Conservation (phyloP, 2,113 vertebrate genomes). For the Xenopus laevis region DNA sequence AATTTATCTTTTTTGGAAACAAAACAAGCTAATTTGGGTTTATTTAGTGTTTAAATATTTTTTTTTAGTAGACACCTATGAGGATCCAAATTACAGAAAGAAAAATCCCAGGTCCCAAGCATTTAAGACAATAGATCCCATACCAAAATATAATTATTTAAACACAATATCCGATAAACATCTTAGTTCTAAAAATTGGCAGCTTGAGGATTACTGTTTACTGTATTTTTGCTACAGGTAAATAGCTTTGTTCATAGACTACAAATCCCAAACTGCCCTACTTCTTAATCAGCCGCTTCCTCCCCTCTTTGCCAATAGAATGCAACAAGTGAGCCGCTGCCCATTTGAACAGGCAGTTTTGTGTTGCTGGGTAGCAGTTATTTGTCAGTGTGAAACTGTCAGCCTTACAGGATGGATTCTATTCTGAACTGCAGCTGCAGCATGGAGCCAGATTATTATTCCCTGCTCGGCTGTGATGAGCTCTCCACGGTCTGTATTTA, state of each 20-base stretch:
- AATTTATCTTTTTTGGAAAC: too few relatives aligned
- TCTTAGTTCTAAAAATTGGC: too few relatives aligned
- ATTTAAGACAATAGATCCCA: too few relatives aligned
- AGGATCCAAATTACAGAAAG: too few relatives aligned
- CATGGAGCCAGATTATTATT: slow-evolving; percentile 77
- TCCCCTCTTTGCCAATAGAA: slow-evolving; percentile 19
- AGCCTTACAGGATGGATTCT: slow-evolving; percentile 70
- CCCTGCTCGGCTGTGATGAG: slow-evolving; percentile 86
- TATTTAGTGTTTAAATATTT: too few relatives aligned
- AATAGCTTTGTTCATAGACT: neutral
- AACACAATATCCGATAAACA: too few relatives aligned
- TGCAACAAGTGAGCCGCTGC: slow-evolving; percentile 29
- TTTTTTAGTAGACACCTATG: too few relatives aligned
- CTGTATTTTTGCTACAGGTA: neutral
- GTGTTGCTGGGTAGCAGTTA: neutral
- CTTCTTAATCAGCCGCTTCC: neutral
- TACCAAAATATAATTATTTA: too few relatives aligned
- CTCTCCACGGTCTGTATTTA: slow-evolving; percentile 82
- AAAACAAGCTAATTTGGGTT: too few relatives aligned
- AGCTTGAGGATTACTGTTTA: too few relatives aligned
- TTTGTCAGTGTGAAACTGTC: neutral
- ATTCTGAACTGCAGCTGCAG: slow-evolving; percentile 65
- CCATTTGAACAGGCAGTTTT: slow-evolving; percentile 14
- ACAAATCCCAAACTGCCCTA: slow-evolving; percentile 14
- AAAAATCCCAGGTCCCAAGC: too few relatives aligned